These are phyloP conservation scores for Meghimatium bilineatum DNA, from an alignment of 2,888 invertebrate species.

Conservation along the genomic window DNA sequence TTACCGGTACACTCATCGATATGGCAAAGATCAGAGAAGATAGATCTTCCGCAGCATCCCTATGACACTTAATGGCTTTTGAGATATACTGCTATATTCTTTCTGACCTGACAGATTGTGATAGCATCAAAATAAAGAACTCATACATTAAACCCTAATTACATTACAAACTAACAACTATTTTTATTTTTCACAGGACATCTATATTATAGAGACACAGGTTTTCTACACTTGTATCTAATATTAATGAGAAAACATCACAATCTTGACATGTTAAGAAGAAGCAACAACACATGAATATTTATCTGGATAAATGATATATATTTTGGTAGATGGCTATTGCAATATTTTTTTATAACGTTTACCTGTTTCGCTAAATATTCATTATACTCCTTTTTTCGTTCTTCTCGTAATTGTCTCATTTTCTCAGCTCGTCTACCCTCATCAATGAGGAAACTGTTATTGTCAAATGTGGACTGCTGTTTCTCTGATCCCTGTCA, in stretches of 20 bases:
- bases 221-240: neutral
- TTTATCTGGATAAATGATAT: neutral
- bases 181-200: neutral
- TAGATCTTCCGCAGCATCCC: no score
- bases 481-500: conserved; percentile 1
- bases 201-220: neutral
- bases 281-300: neutral
- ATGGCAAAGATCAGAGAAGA: no score
- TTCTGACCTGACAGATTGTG: no score
- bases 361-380: conserved; percentile 40
- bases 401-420: conserved; percentile 36
- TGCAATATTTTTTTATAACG: neutral
- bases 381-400: conserved; percentile 53
- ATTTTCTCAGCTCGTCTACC: conserved; percentile 32
- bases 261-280: neutral
- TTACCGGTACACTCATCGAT: no score
- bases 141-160: no score
- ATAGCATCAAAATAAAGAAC: no score
- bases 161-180: neutral
- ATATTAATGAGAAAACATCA: neutral
- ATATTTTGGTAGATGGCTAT: neutral
- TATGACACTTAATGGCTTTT: no score
- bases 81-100: no score
- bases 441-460: conserved; percentile 30
- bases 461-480: conserved; percentile 18